Evolutionary conservation across 2,113 vertebrate species (phyloP).

Genomic region (Oreochromis aureus): DNA sequence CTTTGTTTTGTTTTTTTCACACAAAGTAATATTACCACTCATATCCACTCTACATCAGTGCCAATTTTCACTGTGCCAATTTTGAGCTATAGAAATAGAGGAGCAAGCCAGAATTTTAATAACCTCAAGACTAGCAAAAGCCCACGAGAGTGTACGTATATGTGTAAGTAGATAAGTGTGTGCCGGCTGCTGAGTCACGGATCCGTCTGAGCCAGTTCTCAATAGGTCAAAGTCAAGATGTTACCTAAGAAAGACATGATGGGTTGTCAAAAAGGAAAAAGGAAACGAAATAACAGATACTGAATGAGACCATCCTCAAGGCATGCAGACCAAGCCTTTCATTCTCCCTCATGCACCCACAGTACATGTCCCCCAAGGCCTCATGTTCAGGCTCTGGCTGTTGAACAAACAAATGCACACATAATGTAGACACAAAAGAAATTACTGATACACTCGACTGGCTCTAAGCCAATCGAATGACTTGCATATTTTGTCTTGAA

Average conservation of each 20-base stretch:
- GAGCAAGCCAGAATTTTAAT: slow-evolving; percentile 24
- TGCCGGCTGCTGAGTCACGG: slow-evolving; percentile 37
- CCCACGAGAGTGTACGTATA: background rate
- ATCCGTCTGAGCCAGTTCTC: slow-evolving; percentile 26
- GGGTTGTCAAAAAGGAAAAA: background rate
- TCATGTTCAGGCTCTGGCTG: background rate
- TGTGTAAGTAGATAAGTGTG: background rate
- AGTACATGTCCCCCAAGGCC: background rate
- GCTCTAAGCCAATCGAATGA: background rate
- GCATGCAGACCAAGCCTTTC: background rate
- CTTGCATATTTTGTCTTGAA: slow-evolving; percentile 14
- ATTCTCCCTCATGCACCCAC: background rate
- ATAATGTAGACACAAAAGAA: background rate
- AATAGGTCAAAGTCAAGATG: slow-evolving; percentile 5
- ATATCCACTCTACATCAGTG: slow-evolving; percentile 14
- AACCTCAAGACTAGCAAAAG: background rate
- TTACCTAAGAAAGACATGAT: background rate
- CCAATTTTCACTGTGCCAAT: slow-evolving; percentile 30
- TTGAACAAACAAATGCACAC: background rate
- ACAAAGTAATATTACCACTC: slow-evolving; percentile 40
- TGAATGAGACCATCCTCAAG: background rate
- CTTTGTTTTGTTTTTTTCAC: background rate
- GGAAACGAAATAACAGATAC: background rate
- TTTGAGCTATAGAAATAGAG: background rate
- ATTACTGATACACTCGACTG: background rate